A percentile compares a stretch with the other conserved stretches of the same genome.
Conservation (phyloP, 2,888 invertebrate genomes). For the Drosophila austrosaltans region DNA sequence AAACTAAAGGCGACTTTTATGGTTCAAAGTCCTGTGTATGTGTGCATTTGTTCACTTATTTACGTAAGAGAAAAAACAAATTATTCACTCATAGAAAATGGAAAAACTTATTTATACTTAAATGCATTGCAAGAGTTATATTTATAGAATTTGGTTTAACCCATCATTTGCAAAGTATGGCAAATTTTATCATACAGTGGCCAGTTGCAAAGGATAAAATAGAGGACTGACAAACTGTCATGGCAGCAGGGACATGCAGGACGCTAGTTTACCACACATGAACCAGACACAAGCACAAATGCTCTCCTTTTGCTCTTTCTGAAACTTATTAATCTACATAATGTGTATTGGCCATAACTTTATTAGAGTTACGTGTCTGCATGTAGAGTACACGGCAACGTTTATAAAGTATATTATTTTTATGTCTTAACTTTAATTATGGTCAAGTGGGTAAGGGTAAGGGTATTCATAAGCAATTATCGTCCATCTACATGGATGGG, state of each 20-base stretch:
- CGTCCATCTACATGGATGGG: not conserved
- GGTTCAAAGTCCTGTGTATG: too few species aligned
- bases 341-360: not conserved
- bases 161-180: too few species aligned
- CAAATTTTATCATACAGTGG: too few species aligned
- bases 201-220: too few species aligned
- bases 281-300: not conserved
- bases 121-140: too few species aligned
- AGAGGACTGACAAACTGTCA: not conserved
- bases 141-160: too few species aligned
- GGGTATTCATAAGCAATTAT: conserved; percentile 28
- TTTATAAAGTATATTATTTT: conserved; percentile 3
- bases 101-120: too few species aligned
- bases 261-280: not conserved
- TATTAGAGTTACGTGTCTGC: not conserved
- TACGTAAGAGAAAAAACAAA: too few species aligned
- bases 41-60: too few species aligned
- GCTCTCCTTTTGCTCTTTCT: not conserved
- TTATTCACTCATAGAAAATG: too few species aligned
- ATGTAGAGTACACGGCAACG: not conserved
- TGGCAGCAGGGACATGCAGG: not conserved
- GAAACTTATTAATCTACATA: conserved; percentile 8
- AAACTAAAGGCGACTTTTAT: too few species aligned
- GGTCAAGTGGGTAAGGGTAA: conserved; percentile 22
- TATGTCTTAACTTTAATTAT: conserved; percentile 36